phyloP scores from a whole-genome alignment of 2,888 invertebrate species.

The Drosophila multiciliata region DNA sequence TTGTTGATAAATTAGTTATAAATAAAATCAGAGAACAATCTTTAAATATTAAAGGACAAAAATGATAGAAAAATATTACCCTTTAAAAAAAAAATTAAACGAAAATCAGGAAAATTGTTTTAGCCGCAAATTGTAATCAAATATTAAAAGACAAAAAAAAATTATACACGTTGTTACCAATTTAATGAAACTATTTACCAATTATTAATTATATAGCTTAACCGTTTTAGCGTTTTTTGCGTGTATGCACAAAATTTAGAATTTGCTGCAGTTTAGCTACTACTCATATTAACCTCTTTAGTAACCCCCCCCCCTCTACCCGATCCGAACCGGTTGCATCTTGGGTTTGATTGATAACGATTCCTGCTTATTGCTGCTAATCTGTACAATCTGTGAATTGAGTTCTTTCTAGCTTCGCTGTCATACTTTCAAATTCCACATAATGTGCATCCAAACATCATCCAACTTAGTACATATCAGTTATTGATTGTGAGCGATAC shows the following conservation, averaged over 20 bases:
- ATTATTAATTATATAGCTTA: slow-evolving; percentile 34
- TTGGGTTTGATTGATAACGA: neutral
- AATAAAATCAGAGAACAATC: slow-evolving; percentile 32
- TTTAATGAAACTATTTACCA: slow-evolving; percentile 27
- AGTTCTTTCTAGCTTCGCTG: slow-evolving; percentile 7
- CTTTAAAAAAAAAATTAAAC: neutral
- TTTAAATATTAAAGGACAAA: slow-evolving; percentile 21
- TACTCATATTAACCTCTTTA: neutral
- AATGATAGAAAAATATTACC: slow-evolving; percentile 1
- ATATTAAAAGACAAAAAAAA: slow-evolving; percentile 8
- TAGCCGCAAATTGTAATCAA: slow-evolving; percentile 52
- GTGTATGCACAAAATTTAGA: slow-evolving; percentile 40
- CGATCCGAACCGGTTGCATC: slow-evolving; percentile 9
- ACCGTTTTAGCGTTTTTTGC: slow-evolving; percentile 22
- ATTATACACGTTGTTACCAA: slow-evolving; percentile 44
- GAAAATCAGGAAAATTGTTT: slow-evolving; percentile 35
- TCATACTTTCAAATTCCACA: slow-evolving; percentile 13
- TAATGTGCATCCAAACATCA: slow-evolving; percentile 21
- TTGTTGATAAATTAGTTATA: slow-evolving; percentile 58
- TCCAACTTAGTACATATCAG: slow-evolving; percentile 56
- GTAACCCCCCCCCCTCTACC: neutral
- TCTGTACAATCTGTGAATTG: slow-evolving; percentile 9
- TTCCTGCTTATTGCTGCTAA: slow-evolving; percentile 34
- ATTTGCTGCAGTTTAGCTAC: slow-evolving; percentile 40
- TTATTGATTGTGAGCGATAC: slow-evolving; percentile 45